Conservation (phyloP, 35 echinoderm and acorn worm species). For the Lytechinus pictus region DNA sequence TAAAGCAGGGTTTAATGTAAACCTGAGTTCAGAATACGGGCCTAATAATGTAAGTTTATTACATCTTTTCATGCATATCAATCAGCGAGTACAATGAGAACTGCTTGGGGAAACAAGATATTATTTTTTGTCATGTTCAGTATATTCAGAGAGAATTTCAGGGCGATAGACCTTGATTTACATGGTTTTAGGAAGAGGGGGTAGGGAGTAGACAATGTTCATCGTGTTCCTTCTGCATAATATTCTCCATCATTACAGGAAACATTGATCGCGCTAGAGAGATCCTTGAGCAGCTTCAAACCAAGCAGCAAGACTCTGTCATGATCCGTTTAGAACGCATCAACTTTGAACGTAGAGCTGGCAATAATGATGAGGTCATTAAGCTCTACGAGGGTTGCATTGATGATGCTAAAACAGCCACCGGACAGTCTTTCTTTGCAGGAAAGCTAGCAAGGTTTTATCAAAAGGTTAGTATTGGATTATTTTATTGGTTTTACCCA, state of each 20-base stretch:
- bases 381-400: slow-evolving; percentile 62
- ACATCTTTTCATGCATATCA: too few species aligned
- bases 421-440: slow-evolving; percentile 69
- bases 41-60: too few species aligned
- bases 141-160: too few species aligned
- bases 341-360: slow-evolving; percentile 78
- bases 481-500: background rate
- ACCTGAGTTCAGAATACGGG: too few species aligned
- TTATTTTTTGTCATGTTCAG: too few species aligned
- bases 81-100: too few species aligned
- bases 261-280: slow-evolving; percentile 72
- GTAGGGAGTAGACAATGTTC: background rate
- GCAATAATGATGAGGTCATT: slow-evolving; percentile 67
- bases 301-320: slow-evolving; percentile 61
- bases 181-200: too few species aligned
- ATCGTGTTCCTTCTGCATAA: background rate
- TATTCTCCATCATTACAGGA: slow-evolving; percentile 52
- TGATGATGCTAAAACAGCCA: slow-evolving; percentile 52
- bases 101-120: too few species aligned
- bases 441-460: slow-evolving; percentile 79
- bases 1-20: too few species aligned
- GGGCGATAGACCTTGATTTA: too few species aligned
- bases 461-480: slow-evolving; percentile 70
- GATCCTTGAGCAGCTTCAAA: slow-evolving; percentile 72
- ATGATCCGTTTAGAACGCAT: slow-evolving; percentile 77